Percentiles rank a stretch among this genome's conserved stretches.
These are phyloP conservation scores for Xiphydria camelus DNA, from an alignment of 2,888 invertebrate genomes.

Conservation along the genomic window DNA sequence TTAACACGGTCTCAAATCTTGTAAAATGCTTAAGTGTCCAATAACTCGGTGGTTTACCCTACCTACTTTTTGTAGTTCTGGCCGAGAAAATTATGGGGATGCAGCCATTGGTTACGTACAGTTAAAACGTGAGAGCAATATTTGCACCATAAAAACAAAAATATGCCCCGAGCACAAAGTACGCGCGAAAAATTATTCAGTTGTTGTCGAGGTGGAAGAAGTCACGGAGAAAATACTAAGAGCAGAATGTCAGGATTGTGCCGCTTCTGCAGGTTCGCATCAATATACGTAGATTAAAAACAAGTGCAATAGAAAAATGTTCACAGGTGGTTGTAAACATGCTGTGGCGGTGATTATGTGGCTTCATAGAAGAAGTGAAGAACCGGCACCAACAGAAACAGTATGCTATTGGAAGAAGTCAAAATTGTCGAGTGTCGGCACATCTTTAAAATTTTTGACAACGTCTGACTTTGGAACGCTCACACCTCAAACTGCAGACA, in stretches of 20 bases:
- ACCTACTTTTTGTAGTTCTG: not conserved
- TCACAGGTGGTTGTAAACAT: conserved; percentile 20
- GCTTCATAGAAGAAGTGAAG: conserved; percentile 21
- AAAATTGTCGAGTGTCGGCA: conserved; percentile 18
- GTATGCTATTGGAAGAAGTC: conserved; percentile 29
- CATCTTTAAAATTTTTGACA: conserved; percentile 21
- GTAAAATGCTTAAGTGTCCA: no score
- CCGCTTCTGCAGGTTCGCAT: conserved; percentile 11
- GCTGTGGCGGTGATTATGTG: conserved; percentile 22
- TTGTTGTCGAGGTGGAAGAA: conserved; percentile 12
- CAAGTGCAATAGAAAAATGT: not conserved
- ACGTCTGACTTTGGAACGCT: no score
- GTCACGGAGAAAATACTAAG: not conserved
- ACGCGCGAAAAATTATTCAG: conserved; percentile 18
- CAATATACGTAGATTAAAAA: not conserved
- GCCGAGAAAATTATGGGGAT: conserved; percentile 8
- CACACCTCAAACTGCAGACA: no score
- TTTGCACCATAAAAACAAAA: conserved; percentile 15
- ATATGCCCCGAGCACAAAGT: conserved; percentile 22
- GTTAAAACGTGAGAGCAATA: not conserved
- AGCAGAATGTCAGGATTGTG: conserved; percentile 14
- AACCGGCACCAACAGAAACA: conserved; percentile 20
- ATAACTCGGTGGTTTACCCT: no score
- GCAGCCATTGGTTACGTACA: conserved; percentile 9
- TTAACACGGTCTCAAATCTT: no score